These are phyloP conservation scores for Platycheirus albimanus DNA, from an alignment of 2,888 invertebrate genomes.

Conservation along the genomic window DNA sequence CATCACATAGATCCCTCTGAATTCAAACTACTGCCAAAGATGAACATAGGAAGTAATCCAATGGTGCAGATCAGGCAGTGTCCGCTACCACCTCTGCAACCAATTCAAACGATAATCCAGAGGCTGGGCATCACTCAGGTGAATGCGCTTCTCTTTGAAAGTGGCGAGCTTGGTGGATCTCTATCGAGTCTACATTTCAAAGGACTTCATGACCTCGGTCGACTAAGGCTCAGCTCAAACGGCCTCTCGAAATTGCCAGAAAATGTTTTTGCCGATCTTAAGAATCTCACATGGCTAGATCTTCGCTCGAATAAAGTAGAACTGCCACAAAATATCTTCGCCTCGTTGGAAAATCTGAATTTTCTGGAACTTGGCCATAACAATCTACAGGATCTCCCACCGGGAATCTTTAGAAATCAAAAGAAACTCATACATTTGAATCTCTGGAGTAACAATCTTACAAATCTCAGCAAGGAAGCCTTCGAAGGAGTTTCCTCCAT, in stretches of 20 bases:
- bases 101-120: slow-evolving; percentile 81
- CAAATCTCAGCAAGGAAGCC: slow-evolving; percentile 85
- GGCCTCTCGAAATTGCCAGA: slow-evolving; percentile 85
- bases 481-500: slow-evolving; percentile 87
- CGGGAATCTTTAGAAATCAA: slow-evolving; percentile 86
- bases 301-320: slow-evolving; percentile 86
- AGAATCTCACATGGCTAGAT: slow-evolving; percentile 86
- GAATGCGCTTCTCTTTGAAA: slow-evolving; percentile 84
- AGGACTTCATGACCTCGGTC: slow-evolving; percentile 84
- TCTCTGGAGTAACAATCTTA: slow-evolving; percentile 88
- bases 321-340: slow-evolving; percentile 85
- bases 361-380: slow-evolving; percentile 88
- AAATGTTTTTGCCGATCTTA: slow-evolving; percentile 85
- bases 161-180: slow-evolving; percentile 83
- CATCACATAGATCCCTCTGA: slow-evolving; percentile 78
- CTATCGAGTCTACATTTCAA: slow-evolving; percentile 85
- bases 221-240: slow-evolving; percentile 85
- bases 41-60: slow-evolving; percentile 79
- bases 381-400: slow-evolving; percentile 85
- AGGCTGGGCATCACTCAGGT: slow-evolving; percentile 79
- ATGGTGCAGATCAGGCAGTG: slow-evolving; percentile 81
- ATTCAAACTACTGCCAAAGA: slow-evolving; percentile 79
- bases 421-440: slow-evolving; percentile 86
- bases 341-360: slow-evolving; percentile 84
- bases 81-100: slow-evolving; percentile 82